Evolutionary conservation across 2,113 vertebrate species (phyloP).

Genomic region (Seriola quinqueradiata): DNA sequence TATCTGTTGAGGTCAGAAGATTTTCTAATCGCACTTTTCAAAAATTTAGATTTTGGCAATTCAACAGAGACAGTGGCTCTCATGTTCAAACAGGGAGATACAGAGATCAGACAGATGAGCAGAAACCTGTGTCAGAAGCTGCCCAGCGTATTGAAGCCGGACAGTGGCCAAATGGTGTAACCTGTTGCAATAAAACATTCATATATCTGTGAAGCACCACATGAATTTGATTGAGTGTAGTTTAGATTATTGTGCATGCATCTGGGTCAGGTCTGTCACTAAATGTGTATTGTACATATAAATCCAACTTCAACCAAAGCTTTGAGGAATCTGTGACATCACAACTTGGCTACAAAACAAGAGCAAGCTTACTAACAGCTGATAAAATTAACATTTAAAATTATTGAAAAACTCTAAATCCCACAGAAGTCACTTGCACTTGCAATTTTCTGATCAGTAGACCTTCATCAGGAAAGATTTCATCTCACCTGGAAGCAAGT

Average conservation of each 20-base stretch:
- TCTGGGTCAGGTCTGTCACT: slow-evolving; percentile 36
- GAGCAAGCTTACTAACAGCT: neutral
- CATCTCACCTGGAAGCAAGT: neutral
- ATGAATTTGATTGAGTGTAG: slow-evolving; percentile 27
- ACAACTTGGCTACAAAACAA: slow-evolving; percentile 10
- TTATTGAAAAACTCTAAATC: neutral
- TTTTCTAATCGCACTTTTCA: slow-evolving; percentile 36
- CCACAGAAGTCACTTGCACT: neutral
- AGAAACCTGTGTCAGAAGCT: neutral
- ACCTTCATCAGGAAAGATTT: neutral
- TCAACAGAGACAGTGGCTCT: slow-evolving; percentile 14
- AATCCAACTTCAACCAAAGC: slow-evolving; percentile 68
- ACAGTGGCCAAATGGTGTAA: slow-evolving; percentile 31
- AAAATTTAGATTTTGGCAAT: slow-evolving; percentile 50
- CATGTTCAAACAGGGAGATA: slow-evolving; percentile 17
- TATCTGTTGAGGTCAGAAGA: slow-evolving; percentile 15
- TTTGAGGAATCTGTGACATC: slow-evolving; percentile 27
- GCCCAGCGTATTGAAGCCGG: neutral
- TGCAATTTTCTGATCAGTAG: neutral
- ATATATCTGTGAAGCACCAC: slow-evolving; percentile 48
- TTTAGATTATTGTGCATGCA: slow-evolving; percentile 60
- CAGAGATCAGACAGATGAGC: slow-evolving; percentile 26
- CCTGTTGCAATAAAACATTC: slow-evolving; percentile 72
- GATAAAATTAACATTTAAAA: neutral
- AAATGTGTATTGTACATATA: slow-evolving; percentile 48